phyloP scores from a whole-genome alignment of 2,797 vertebrate species.

The Melopsittacus undulatus region DNA sequence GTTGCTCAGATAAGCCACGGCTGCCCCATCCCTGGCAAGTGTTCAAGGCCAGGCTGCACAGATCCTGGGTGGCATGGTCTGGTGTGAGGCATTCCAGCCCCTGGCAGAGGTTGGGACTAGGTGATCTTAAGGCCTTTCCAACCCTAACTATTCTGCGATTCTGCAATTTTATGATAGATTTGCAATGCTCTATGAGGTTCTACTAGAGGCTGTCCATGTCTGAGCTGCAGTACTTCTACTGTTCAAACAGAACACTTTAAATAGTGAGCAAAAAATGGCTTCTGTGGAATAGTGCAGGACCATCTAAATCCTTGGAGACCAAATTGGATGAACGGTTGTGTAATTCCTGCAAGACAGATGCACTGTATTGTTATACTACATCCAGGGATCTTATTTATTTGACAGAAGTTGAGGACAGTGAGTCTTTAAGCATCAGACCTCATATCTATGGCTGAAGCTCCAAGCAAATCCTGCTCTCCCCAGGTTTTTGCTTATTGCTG shows the following conservation, averaged over 20 bases:
- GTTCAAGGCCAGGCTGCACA: background rate
- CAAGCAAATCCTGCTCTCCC: background rate
- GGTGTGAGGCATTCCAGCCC: background rate
- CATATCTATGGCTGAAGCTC: background rate
- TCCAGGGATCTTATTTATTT: background rate
- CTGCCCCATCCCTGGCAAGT: background rate
- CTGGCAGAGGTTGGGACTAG: background rate
- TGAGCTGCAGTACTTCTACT: background rate
- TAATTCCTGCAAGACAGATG: background rate
- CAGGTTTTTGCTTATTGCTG: background rate
- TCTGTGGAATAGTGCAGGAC: background rate
- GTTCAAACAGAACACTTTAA: background rate
- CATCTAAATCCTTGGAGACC: background rate
- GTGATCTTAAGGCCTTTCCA: background rate
- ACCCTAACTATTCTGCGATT: background rate
- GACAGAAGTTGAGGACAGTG: background rate
- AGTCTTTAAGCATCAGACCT: background rate
- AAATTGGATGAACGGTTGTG: background rate
- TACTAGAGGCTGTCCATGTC: background rate
- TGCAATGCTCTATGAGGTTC: fast-evolving
- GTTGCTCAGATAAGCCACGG: background rate
- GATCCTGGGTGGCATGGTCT: background rate
- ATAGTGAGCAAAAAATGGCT: background rate
- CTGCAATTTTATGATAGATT: background rate
- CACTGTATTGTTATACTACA: fast-evolving